Evolutionary conservation across 2,888 invertebrate species (phyloP), one percentile per base, ranked within the genome.

Genomic region (Chaetoderma sp.): DNA sequence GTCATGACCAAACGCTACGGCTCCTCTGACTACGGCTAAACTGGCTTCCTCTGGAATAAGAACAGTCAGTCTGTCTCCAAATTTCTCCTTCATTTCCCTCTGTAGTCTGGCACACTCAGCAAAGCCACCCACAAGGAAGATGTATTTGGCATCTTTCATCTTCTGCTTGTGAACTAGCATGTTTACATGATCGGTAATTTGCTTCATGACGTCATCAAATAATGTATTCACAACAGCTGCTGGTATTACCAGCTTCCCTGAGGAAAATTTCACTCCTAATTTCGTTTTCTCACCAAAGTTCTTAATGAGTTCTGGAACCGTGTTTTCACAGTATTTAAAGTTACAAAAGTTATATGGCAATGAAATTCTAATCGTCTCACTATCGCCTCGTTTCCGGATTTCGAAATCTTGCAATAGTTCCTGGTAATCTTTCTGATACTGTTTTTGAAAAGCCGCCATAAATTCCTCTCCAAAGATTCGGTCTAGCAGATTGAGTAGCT

Each of bases 1-100:
- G 59, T 82, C 80, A 49, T 80, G 78, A 6, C 82, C 82, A 61
- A 81, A 82, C 2, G 79, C 78, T 45, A 82, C 82, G n/a, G 82
- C 82, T 4, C 82, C 82, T 18, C 79, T 74, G 25, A 82, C 80
- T 10, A 82, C 81, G 1, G 80, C 70, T 60, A 81, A 63, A 71
- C 80, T 81, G 5, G 82, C 80, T 68, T 81, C 82, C 62, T 80
- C 80, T 23, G 82, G 82, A 10, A 81, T 75, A 27, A 82, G 70
- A 28, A 81, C 78, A 49, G 76, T 79, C 16, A 80, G 74, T 1
- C 68, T 65, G n/a, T 79, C 76, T 8, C 78, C 72, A 58, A 81
- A 82, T n/a, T 75, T 70, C 5, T 73, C 71, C 50, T 79, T 76
- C 23, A 81, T 67, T 0, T 80, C 72, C 3, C 66, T 65, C 64